These are phyloP conservation scores for Larimichthys polyactis DNA, from an alignment of 2,113 vertebrate genomes.

Conservation along the genomic window DNA sequence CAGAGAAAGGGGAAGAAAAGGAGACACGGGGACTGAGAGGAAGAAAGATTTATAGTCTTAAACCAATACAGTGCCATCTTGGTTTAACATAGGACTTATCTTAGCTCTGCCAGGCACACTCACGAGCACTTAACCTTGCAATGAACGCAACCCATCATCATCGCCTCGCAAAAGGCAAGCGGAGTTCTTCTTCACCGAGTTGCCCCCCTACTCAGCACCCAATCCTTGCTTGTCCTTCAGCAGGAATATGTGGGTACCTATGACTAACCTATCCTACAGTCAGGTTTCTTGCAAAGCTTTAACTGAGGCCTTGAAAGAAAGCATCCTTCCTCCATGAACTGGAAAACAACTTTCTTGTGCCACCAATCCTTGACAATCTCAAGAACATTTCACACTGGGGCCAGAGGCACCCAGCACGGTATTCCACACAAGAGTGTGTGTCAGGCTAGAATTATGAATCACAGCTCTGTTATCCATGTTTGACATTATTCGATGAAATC, in stretches of 20 bases:
- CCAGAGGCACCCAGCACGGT: conserved; percentile 31
- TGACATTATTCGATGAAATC: not conserved
- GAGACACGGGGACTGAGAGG: conserved; percentile 41
- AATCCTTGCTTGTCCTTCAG: conserved; percentile 59
- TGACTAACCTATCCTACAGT: conserved; percentile 49
- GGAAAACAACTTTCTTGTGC: conserved; percentile 16
- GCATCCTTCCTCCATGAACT: conserved; percentile 14
- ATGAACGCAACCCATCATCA: conserved; percentile 79
- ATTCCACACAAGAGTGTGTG: conserved; percentile 23
- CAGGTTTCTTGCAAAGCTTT: conserved; percentile 49
- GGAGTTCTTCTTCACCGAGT: conserved; percentile 36
- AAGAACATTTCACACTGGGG: conserved; percentile 27
- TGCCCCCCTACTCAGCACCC: not conserved
- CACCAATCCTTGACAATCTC: conserved; percentile 23
- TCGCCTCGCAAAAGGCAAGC: conserved; percentile 56
- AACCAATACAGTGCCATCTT: conserved; percentile 73
- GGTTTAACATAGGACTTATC: conserved; percentile 81
- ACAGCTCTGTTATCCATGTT: not conserved
- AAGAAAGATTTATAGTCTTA: conserved; percentile 69
- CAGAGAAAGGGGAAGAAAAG: conserved; percentile 49
- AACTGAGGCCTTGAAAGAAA: conserved; percentile 34
- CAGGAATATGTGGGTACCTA: conserved; percentile 32
- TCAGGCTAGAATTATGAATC: conserved; percentile 14
- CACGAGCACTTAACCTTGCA: conserved; percentile 83
- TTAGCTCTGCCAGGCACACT: conserved; percentile 78